Percentiles rank a stretch among this genome's conserved stretches.
phyloP scores from a whole-genome alignment of 2,888 invertebrate species.

The Caradrina clavipalpis region DNA sequence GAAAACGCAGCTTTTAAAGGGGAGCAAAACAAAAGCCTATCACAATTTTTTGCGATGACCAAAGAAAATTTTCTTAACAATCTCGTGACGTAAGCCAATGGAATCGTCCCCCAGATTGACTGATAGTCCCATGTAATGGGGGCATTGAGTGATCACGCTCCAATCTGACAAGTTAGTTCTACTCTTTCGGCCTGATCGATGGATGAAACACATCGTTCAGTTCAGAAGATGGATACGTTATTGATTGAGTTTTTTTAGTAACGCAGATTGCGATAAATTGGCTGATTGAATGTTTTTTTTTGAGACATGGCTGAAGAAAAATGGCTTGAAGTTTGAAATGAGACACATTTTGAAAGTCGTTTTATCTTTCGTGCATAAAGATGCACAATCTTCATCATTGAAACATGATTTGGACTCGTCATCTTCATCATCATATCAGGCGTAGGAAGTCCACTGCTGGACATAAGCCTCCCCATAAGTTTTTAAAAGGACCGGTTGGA shows the following conservation, averaged over 20 bases:
- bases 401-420: too few relatives aligned
- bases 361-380: too few relatives aligned
- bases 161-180: slow-evolving; percentile 89
- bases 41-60: background rate
- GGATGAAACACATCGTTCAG: slow-evolving; percentile 70
- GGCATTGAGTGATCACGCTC: slow-evolving; percentile 88
- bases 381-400: too few relatives aligned
- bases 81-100: slow-evolving; percentile 68
- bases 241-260: slow-evolving; percentile 78
- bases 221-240: slow-evolving; percentile 73
- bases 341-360: background rate
- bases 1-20: too few relatives aligned
- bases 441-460: too few relatives aligned
- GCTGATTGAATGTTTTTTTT: slow-evolving; percentile 45
- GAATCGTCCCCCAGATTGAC: slow-evolving; percentile 75
- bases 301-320: slow-evolving; percentile 11
- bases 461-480: too few relatives aligned
- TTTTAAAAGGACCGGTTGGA: too few relatives aligned
- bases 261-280: slow-evolving; percentile 61
- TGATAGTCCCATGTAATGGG: slow-evolving; percentile 87
- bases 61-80: background rate
- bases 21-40: background rate
- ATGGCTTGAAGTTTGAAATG: background rate
- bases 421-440: too few relatives aligned
- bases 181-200: slow-evolving; percentile 84